Conservation (phyloP, 2,113 vertebrate genomes). For the Passer montanus region DNA sequence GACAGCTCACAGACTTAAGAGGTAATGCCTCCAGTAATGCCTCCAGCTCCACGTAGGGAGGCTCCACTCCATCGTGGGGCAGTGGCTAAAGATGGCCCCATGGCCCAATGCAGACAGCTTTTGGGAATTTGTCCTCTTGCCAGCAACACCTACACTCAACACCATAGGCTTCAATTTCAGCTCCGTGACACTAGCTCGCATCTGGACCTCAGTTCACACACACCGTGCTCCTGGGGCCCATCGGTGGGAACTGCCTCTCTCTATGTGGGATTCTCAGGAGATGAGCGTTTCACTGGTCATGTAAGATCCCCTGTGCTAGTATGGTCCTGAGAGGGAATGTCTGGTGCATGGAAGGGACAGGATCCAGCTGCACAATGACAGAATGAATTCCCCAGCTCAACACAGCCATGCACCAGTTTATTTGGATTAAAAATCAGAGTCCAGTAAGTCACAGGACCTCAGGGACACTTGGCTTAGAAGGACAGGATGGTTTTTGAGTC, state of each 20-base stretch:
- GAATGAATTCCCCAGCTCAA: background rate
- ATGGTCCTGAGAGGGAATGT: rapidly evolving
- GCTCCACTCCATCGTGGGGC: rapidly evolving
- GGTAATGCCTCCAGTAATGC: background rate
- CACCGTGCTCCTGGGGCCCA: too few relatives aligned
- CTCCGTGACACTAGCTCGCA: rapidly evolving
- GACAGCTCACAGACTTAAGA: background rate
- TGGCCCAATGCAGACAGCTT: rapidly evolving
- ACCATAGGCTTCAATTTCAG: rapidly evolving
- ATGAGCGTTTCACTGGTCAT: background rate
- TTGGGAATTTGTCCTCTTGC: background rate
- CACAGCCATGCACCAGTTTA: background rate
- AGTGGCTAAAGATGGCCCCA: background rate
- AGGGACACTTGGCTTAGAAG: background rate
- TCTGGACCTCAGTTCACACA: background rate
- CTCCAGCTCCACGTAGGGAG: rapidly evolving
- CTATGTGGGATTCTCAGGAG: rapidly evolving
- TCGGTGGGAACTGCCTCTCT: rapidly evolving
- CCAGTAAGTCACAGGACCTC: background rate
- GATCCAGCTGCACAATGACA: background rate
- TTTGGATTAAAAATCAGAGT: background rate
- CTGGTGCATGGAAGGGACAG: background rate
- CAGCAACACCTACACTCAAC: rapidly evolving
- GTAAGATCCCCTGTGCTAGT: background rate
- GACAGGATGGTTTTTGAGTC: background rate